Conservation (phyloP, 35 echinoderm and acorn worm genomes). For the Heliocidaris erythrogramma region DNA sequence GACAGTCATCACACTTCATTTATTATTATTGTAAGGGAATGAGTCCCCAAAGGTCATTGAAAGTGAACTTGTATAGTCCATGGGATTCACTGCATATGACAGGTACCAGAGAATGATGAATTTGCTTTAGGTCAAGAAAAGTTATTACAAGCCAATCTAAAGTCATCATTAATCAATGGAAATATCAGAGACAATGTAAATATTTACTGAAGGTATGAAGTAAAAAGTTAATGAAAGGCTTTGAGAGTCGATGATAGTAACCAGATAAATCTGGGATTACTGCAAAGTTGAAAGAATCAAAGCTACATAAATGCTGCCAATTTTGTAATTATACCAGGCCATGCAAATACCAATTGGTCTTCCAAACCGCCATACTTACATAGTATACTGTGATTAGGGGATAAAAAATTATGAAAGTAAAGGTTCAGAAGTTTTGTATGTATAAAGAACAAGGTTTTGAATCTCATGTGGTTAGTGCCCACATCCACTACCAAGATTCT, state of each 20-base stretch:
- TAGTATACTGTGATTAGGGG: not conserved
- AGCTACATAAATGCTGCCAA: conserved; percentile 24
- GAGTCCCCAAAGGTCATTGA: no score
- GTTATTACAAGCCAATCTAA: no score
- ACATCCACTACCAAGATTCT: not conserved
- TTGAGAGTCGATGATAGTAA: not conserved
- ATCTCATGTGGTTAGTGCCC: not conserved
- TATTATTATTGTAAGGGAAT: no score
- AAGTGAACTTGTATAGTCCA: no score
- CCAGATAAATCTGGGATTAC: not conserved
- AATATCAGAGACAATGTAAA: not conserved
- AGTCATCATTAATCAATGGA: not conserved
- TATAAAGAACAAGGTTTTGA: not conserved
- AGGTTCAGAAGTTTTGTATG: not conserved
- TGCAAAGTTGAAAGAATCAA: not conserved
- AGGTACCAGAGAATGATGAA: no score
- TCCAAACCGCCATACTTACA: not conserved
- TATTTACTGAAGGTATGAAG: not conserved
- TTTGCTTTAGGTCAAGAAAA: no score
- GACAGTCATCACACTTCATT: no score
- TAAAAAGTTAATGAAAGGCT: not conserved
- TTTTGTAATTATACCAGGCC: conserved; percentile 1
- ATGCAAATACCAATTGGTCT: conserved; percentile 25
- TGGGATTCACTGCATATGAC: no score
- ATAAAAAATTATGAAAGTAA: not conserved